Evolutionary conservation across 2,113 vertebrate genomes (phyloP), one percentile per base, ranked within the genome.

Genomic region (Nothobranchius kuhntae): DNA sequence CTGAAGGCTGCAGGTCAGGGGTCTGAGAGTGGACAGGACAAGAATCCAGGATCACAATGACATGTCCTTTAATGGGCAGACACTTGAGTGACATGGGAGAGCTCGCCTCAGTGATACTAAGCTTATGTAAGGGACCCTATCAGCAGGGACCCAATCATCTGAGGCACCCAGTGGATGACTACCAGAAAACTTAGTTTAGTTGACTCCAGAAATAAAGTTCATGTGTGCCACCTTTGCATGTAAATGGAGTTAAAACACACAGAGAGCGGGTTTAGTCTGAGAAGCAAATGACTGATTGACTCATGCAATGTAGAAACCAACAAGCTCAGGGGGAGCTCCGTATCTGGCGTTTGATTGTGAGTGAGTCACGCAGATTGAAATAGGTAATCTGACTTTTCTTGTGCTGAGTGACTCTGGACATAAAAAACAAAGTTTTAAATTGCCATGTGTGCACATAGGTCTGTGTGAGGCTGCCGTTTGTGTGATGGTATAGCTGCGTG

Each of bases 11-110:
- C 10, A 40, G 80, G 63, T 75, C 70, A 73, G 65, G 48, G 81
- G 61, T 73, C 40, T 13, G 30, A 55, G 47, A 77, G 68, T 45
- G 78, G 75, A 73, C 72, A 66, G 74, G 81, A 83, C 52, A 53
- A 63, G 77, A 55, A 62, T 62, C 26, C 57, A 57, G 61, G 71
- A 73, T 66, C 75, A 87, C 86, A 88, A 84, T 89, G 73, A 81
- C 88, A 87, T 78, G 78, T 86, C 90, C 91, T 90, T 91, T 71
- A 90, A 90, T 82, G 90, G 91, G 61, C 82, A 91, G 76, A 80
- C 84, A 82, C 86, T 89, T 88, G 86, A 91, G 86, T 84, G 84
- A 71, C 79, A 66, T 82, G 86, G 77, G 80, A 85, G 72, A 77
- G 85, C 82, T 78, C 80, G 74, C 74, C 79, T 63, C 68, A 66